Evolutionary conservation across 2,797 vertebrate genomes (phyloP), one percentile per base, ranked within the genome.

Genomic region (Phataginus tricuspis): DNA sequence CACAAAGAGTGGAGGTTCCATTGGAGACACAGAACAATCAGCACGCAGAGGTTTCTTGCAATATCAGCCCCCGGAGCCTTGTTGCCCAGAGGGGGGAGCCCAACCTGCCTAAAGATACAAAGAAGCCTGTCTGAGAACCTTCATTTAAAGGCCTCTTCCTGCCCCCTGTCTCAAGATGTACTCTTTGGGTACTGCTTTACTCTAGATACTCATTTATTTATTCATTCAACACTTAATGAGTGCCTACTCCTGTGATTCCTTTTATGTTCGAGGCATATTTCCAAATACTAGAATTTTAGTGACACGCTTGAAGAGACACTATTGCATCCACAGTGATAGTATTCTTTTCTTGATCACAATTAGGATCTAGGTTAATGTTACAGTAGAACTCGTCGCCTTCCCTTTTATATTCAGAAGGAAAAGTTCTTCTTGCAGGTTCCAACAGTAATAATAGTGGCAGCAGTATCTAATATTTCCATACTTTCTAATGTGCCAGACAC

Each of bases 231-330:
- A 59, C 37, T 96, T 96, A 83, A 90, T 89, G 63, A 92, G 37
- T 61, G 25, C 27, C 31, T 88, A 84, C 34, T 86, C 4, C 12
- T 55, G 4, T 95, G 42, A 51, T 69, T 88, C 7, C 37, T 90
- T 91, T 93, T 89, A 53, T n/a, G 23, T 91, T 96, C 39, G 86
- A 89, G 74, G 29, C 66, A 69, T 77, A 61, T 91, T 93, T 83
- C 63, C 87, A 93, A 90, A 95, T 92, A 31, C 37, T 88, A 59
- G 71, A 83, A 82, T 77, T 96, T 97, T 91, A n/a, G 31, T 15
- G 34, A 59, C 18, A 69, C 5, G 61, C 69, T 93, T 94, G 37
- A 91, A 88, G 39, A 91, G 51, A 88, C 27, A 64, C 59, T 57
- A 42, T 90, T 94, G 37, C 39, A 77, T 79, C 51, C 51, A 79